Evolutionary conservation across 2,888 invertebrate genomes (phyloP).

Genomic region (Eilema caniola): DNA sequence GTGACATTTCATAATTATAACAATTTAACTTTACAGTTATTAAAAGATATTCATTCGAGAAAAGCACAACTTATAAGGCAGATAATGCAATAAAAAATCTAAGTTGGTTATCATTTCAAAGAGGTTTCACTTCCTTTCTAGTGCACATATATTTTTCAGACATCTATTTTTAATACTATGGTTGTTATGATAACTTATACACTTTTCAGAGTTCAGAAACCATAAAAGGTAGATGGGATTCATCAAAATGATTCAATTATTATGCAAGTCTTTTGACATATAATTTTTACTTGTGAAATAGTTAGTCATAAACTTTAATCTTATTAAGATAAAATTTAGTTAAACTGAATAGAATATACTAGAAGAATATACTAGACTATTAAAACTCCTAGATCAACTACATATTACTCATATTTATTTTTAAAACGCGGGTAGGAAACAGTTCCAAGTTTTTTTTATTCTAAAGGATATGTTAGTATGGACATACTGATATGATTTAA

Average conservation of each 20-base stretch:
- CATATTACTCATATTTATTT: neutral
- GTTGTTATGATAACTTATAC: neutral
- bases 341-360: neutral
- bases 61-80: too few species aligned
- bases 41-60: too few species aligned
- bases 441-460: neutral
- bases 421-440: neutral
- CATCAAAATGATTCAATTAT: neutral
- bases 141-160: too few species aligned
- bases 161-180: neutral
- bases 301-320: neutral
- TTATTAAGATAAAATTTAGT: neutral
- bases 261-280: neutral
- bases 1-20: too few species aligned
- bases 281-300: neutral
- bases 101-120: too few species aligned
- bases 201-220: neutral
- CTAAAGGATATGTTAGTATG: neutral
- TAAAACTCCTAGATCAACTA: neutral
- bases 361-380: too few species aligned
- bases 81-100: too few species aligned
- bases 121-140: too few species aligned
- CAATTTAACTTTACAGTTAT: too few species aligned
- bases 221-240: neutral
- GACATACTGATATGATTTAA: neutral